Conservation (phyloP, 1,140 invertebrate species). For the Tribolium madens region DNA sequence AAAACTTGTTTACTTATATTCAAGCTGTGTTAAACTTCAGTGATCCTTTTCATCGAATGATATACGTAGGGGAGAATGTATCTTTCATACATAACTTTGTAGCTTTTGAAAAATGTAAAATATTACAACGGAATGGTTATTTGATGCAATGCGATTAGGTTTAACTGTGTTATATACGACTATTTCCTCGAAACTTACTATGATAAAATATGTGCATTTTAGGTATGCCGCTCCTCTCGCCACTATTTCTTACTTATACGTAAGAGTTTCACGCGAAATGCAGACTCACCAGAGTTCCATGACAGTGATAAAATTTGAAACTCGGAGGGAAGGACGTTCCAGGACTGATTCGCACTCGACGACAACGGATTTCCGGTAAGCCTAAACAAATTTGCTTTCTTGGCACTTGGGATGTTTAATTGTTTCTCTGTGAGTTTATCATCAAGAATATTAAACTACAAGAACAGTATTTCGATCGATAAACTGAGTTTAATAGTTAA, state of each 20-base stretch:
- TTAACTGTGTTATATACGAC: constrained; percentile 7
- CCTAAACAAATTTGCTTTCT: constrained; percentile 34
- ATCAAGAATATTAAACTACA: neutral
- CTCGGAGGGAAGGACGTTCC: constrained; percentile 59
- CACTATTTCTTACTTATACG: constrained; percentile 73
- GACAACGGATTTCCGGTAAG: constrained; percentile 52
- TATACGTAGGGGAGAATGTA: neutral
- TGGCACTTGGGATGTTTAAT: constrained; percentile 10
- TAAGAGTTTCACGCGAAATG: constrained; percentile 74
- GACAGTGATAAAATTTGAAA: constrained; percentile 69
- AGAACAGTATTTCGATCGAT: neutral
- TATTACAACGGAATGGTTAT: neutral
- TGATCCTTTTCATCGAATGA: neutral
- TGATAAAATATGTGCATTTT: constrained; percentile 38
- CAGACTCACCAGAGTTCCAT: constrained; percentile 69
- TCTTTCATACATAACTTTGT: neutral
- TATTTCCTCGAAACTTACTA: neutral
- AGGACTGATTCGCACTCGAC: constrained; percentile 59
- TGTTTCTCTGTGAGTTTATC: neutral
- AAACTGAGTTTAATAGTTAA: neutral
- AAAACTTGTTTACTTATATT: neutral
- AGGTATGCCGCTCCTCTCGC: constrained; percentile 76
- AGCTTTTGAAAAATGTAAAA: constrained; percentile 23
- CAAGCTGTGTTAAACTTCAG: neutral
- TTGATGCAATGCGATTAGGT: constrained; percentile 4